Percentiles rank a stretch among this genome's conserved stretches.
phyloP scores from a whole-genome alignment of 2,113 vertebrate genomes.

The pig (Sus scrofa) region T2T-Sscrofa CM000812.6:243161501-243162000 shows the following conservation, averaged over 20 bases:
- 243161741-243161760: constrained; percentile 75
- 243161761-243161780: constrained; percentile 73
- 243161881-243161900: not conserved
- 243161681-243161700: constrained; percentile 48
- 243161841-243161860: not conserved
- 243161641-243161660: constrained; percentile 66
- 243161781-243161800: constrained; percentile 67
- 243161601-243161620: constrained; percentile 19
- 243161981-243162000: constrained; percentile 53
- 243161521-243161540: not conserved
- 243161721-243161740: constrained; percentile 71
- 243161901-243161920: not conserved
- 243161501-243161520: constrained; percentile 35
- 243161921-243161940: not conserved
- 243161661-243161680: constrained; percentile 63
- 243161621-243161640: constrained; percentile 48
- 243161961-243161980: constrained; percentile 58
- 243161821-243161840: constrained; percentile 67
- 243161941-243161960: not conserved
- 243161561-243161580: constrained; percentile 43
- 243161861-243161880: constrained; percentile 41
- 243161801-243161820: constrained; percentile 45
- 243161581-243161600: constrained; percentile 70
- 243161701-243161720: constrained; percentile 72
- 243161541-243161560: constrained; percentile 46